phyloP scores from a whole-genome alignment of 2,113 vertebrate genomes.

The Regulus satrapa region DNA sequence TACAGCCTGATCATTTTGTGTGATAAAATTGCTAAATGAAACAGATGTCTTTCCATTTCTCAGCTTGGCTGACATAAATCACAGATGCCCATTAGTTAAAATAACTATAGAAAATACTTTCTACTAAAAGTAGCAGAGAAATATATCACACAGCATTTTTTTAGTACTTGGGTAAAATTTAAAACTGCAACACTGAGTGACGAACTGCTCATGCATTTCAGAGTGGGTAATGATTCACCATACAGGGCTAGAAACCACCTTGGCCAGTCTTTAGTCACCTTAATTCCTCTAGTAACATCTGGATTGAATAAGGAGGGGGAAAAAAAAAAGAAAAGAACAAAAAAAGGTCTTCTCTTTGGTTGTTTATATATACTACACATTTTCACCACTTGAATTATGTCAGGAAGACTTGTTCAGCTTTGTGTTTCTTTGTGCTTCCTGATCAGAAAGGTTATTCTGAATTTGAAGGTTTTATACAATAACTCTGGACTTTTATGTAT shows the following conservation, averaged over 20 bases:
- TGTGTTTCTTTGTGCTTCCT: not conserved
- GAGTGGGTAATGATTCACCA: not conserved
- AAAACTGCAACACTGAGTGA: not conserved
- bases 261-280: not conserved
- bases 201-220: not conserved
- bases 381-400: not conserved
- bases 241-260: not conserved
- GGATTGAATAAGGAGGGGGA: not conserved
- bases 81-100: conserved; percentile 51
- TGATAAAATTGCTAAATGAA: conserved; percentile 39
- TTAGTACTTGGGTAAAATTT: not conserved
- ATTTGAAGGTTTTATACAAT: not conserved
- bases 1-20: conserved; percentile 47
- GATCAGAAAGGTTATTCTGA: not conserved
- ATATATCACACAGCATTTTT: not conserved
- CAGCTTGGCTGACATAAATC: conserved; percentile 32
- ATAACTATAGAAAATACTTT: conserved; percentile 26
- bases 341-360: not conserved
- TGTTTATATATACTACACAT: not conserved
- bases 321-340: not conserved
- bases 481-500: not conserved
- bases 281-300: not conserved
- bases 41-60: conserved; percentile 49
- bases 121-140: not conserved
- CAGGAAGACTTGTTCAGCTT: not conserved